phyloP scores from a whole-genome alignment of 2,888 invertebrate genomes.

The Asteroscopus sphinx region DNA sequence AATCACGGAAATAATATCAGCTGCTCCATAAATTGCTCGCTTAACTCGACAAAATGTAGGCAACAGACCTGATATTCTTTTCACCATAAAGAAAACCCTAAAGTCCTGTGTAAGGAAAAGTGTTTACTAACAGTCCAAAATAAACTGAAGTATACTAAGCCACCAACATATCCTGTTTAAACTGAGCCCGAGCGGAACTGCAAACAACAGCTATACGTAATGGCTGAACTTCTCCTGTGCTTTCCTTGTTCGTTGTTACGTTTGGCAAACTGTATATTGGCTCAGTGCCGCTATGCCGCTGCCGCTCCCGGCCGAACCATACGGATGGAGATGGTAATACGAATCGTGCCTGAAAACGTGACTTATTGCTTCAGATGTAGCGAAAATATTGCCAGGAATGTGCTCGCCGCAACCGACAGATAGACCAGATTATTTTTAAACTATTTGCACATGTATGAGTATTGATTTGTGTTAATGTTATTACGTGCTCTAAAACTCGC shows the following conservation, averaged over 20 bases:
- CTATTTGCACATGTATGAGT: conserved; percentile 27
- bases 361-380: conserved; percentile 29
- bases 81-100: too few relatives aligned
- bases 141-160: background rate
- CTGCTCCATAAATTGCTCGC: too few relatives aligned
- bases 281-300: too few relatives aligned
- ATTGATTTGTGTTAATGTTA: conserved; percentile 3
- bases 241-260: conserved; percentile 29
- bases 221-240: conserved; percentile 5
- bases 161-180: background rate
- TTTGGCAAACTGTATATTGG: conserved; percentile 55
- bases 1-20: too few relatives aligned
- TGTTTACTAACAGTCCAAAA: background rate
- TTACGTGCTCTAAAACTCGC: conserved; percentile 23
- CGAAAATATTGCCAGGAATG: conserved; percentile 54
- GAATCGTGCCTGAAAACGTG: conserved; percentile 41
- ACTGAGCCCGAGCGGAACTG: background rate
- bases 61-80: too few relatives aligned
- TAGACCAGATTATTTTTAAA: conserved; percentile 40
- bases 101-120: conserved; percentile 10
- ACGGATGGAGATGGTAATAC: conserved; percentile 25
- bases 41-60: too few relatives aligned
- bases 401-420: conserved; percentile 12
- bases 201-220: background rate
- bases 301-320: conserved; percentile 35